phyloP scores from a whole-genome alignment of 2,888 invertebrate species.

The Cancer borealis region DNA sequence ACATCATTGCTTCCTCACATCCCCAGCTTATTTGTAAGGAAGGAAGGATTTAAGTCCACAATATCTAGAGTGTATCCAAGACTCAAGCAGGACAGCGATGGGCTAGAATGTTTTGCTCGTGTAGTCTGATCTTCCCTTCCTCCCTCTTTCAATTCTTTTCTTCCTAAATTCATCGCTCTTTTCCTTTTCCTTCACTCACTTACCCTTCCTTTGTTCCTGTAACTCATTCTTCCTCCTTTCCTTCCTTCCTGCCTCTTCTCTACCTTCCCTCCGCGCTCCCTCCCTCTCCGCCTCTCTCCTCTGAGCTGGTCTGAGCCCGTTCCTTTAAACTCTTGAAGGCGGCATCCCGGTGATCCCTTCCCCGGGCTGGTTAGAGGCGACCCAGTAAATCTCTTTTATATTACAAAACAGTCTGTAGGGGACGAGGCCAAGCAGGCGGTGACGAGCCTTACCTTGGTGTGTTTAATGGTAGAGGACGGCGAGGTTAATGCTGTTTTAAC shows the following conservation, averaged over 20 bases:
- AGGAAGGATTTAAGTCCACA: background rate
- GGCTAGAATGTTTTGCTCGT: background rate
- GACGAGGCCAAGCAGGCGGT: constrained; percentile 2
- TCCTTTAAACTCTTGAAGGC: constrained; percentile 11
- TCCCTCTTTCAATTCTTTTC: background rate
- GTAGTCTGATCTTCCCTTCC: background rate
- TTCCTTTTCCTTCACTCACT: background rate
- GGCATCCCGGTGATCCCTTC: background rate
- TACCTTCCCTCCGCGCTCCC: background rate
- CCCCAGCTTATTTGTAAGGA: background rate
- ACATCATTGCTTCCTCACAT: background rate
- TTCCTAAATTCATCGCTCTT: background rate
- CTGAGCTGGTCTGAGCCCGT: background rate
- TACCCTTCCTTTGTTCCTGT: background rate
- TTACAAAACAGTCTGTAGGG: background rate
- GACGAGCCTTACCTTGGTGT: background rate
- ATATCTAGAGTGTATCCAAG: background rate
- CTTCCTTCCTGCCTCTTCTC: background rate
- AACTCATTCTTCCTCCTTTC: background rate
- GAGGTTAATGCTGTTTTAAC: background rate
- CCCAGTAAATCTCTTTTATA: background rate
- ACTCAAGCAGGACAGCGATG: background rate
- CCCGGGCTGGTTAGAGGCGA: background rate
- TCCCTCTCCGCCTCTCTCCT: background rate
- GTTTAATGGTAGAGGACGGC: background rate